Base-by-base conservation (phyloP, 2,797 vertebrate genomes). In the Loriculus beryllinus region DNA sequence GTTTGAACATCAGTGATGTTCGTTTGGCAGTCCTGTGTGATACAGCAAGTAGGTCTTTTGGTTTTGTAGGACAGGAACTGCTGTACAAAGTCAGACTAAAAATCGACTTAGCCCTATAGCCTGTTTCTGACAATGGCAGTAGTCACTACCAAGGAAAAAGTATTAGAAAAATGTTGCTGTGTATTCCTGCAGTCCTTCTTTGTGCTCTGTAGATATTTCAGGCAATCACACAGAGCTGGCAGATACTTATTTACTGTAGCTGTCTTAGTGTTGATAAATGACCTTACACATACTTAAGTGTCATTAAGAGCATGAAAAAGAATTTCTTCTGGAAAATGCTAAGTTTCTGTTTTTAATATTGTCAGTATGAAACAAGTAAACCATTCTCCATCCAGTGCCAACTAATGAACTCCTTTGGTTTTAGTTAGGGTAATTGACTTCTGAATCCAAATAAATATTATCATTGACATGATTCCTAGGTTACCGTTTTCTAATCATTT, bases 91-190 rank as follows among this genome's bases (percentile, higher is more conserved):
- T 70, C 22, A 19, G 12, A 54, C 19, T 62, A 3, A 72, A 90
- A 76, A 10, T 29, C 0, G 0, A 4, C 20, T 11, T 22, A 39
- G 16, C 45, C 22, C 39, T 48, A 1, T 20, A n/a, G 8, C 12
- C 21, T 82, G 3, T 65, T 67, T 45, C 43, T 89, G 48, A 57
- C 16, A 56, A 33, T 19, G 12, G 42, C n/a, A 59, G 20, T 35
- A 26, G 31, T 14, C 2, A 5, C 9, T 43, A 45, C 10, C 47
- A 75, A 49, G 28, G 20, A 39, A 57, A 42, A 81, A 31, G 10
- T 16, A 9, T 28, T 75, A 33, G 16, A 29, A 57, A 63, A 22
- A 63, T 16, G 19, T 31, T 64, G 3, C 3, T 23, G 10, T 21
- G 13, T 54, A 28, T 76, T 10, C 12, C 13, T 72, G 37, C 1